Evolutionary conservation across 2,113 vertebrate genomes (phyloP).

Genomic region (Oceanites oceanicus): DNA sequence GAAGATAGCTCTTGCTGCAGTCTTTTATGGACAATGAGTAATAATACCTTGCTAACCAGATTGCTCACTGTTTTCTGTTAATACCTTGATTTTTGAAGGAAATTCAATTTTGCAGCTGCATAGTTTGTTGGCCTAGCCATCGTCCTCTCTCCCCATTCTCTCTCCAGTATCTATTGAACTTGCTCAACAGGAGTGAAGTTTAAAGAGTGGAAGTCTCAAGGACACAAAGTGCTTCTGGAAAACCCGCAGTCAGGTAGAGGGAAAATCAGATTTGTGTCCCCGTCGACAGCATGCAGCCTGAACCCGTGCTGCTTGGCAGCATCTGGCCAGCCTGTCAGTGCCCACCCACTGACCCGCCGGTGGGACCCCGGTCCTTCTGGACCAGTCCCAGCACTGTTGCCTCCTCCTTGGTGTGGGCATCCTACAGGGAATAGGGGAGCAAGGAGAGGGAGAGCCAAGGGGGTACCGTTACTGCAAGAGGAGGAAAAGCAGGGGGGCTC

Average conservation of each 20-base stretch:
- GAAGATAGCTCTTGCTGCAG: neutral
- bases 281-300: neutral
- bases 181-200: neutral
- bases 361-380: accelerated
- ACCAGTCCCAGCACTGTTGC: neutral
- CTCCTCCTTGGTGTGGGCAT: neutral
- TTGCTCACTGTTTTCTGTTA: neutral
- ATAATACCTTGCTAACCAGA: neutral
- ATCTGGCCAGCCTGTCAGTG: neutral
- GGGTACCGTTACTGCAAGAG: neutral
- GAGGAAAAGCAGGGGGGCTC: neutral
- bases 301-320: neutral
- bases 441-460: neutral
- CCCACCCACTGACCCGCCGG: neutral
- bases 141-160: neutral
- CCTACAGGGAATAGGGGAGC: accelerated
- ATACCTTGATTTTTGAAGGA: neutral
- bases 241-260: neutral
- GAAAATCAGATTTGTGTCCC: neutral
- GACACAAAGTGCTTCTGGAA: neutral
- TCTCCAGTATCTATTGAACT: neutral
- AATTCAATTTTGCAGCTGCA: neutral
- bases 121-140: neutral
- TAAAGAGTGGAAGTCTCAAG: neutral
- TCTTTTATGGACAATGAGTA: neutral